Evolutionary conservation across 2,888 invertebrate species (phyloP).

Genomic region (Antheraea assamensis): DNA sequence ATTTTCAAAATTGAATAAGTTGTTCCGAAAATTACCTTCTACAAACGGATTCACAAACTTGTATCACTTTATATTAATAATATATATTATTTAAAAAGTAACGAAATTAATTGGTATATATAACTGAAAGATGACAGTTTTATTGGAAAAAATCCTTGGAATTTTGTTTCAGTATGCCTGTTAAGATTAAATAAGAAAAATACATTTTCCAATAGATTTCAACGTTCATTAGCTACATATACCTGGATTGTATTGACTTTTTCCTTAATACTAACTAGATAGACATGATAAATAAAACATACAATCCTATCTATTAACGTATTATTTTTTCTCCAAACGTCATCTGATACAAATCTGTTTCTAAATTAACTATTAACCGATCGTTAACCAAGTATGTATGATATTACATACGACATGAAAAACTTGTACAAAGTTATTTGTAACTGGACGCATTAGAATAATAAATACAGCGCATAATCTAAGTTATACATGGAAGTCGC

Average conservation of each 20-base stretch:
- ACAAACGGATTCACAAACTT: too few species aligned
- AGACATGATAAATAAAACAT: constrained; percentile 13
- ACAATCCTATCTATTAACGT: neutral
- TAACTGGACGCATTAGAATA: constrained; percentile 43
- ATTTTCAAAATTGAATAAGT: too few species aligned
- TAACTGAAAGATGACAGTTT: neutral
- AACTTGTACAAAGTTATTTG: constrained; percentile 25
- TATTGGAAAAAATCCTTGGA: neutral
- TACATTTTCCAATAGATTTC: constrained; percentile 7
- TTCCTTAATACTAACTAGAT: constrained; percentile 7
- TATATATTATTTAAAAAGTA: too few species aligned
- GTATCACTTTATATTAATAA: too few species aligned
- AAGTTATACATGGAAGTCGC: constrained; percentile 50
- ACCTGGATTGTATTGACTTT: neutral
- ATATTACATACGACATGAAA: constrained; percentile 17
- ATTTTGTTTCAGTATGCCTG: neutral
- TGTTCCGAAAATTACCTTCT: too few species aligned
- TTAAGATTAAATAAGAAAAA: neutral
- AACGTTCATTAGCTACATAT: constrained; percentile 6
- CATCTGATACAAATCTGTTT: constrained; percentile 21
- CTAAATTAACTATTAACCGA: constrained; percentile 25
- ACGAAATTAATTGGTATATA: neutral
- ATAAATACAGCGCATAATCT: constrained; percentile 53
- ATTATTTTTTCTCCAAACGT: constrained; percentile 17
- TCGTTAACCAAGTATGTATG: constrained; percentile 29